Percentiles rank a stretch among this genome's conserved stretches.
Evolutionary conservation across 2,888 invertebrate species (phyloP).

Genomic region (Torymus tubicola): DNA sequence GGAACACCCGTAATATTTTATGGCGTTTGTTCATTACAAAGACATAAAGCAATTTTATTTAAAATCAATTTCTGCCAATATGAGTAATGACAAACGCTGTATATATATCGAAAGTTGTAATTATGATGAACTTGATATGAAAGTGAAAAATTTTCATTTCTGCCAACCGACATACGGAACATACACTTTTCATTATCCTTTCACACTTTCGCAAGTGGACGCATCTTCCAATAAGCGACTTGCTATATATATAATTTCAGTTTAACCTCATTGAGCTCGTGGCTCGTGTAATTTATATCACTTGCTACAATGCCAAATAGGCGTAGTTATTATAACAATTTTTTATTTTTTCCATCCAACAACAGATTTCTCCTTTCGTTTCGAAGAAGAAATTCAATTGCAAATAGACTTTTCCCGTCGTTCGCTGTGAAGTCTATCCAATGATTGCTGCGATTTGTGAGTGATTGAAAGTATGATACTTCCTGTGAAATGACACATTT

Average conservation of each 20-base stretch:
- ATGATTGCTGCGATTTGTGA: not conserved
- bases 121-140: no score
- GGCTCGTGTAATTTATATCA: constrained; percentile 4
- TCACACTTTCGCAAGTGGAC: no score
- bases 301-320: not conserved
- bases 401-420: not conserved
- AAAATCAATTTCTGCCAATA: no score
- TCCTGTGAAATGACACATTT: not conserved
- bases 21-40: no score
- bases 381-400: constrained; percentile 1
- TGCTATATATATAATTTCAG: not conserved
- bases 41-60: no score
- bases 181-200: not conserved
- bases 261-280: not conserved
- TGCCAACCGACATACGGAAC: not conserved
- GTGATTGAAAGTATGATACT: not conserved
- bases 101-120: no score
- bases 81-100: no score
- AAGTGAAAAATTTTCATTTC: no score
- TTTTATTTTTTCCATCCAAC: not conserved
- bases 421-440: not conserved
- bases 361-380: constrained; percentile 34
- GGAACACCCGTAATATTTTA: no score
- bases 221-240: not conserved
- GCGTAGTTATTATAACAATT: not conserved